Base-by-base conservation (phyloP, 1,140 invertebrate species). In the Zaprionus gabonicus region DNA sequence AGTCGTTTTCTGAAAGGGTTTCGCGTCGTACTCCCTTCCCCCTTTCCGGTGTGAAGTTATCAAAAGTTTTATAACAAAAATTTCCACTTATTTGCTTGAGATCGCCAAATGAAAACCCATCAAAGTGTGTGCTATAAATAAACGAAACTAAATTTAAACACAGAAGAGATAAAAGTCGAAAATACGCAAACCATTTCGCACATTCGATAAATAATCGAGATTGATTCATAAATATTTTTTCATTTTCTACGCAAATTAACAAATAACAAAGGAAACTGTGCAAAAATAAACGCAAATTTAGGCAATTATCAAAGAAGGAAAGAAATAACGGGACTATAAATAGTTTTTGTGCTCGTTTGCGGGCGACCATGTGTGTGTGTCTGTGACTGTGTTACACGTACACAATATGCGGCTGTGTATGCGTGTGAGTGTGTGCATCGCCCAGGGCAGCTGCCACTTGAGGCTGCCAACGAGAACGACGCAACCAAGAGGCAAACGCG, bases 291-390 rank as follows among this genome's bases (percentile, higher is more conserved):
- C 62, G 69, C 69, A 80, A 77, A 71, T 78, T 80, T 78, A 70
- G 77, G 73, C 38, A 73, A 76, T 70, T 57, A 78, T 49, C 17
- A 57, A 57, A 71, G 23, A 60, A 41, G 46, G 28, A 68, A 86
- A 82, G 56, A 64, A 84, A 72, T 55, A 41, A 78, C 75, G 70
- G 59, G 64, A 76, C 88, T 87, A 87, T 73, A 88, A 87, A 88
- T 87, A 88, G 84, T 81, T 56, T 28, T 17, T 77, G 68, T 60
- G 44, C 69, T 57, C 57, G 66, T 72, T 66, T 46, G 60, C 49
- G 49, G 41, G 53, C 62, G 57, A 34, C 4, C 36, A 57, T 78
- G 49, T 68, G 51, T 49, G 57, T 74, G 59, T 67, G 51, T 55
- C 65, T 51, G 28, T 51, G 65, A 46, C 41, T 28, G 17, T 34